These are phyloP conservation scores for Drosophila parthenogenetica DNA, from an alignment of 2,888 invertebrate species.

Conservation along the genomic window DNA sequence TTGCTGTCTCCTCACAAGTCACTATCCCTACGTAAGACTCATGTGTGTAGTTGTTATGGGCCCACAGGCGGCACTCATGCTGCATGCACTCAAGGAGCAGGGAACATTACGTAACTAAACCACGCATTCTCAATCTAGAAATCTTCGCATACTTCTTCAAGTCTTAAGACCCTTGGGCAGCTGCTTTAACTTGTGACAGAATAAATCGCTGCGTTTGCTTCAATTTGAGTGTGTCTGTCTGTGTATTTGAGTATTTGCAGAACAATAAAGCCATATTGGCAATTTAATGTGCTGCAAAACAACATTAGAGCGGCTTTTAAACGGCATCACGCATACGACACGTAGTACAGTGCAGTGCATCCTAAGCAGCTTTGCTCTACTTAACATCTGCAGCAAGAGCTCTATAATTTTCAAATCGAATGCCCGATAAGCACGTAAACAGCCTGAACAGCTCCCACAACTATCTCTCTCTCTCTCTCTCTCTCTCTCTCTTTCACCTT, in stretches of 20 bases:
- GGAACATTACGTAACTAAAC: conserved; percentile 18
- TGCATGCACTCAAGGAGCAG: conserved; percentile 28
- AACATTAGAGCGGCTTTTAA: conserved; percentile 50
- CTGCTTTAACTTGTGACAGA: conserved; percentile 62
- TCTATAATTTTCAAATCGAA: conserved; percentile 50
- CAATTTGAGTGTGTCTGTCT: conserved; percentile 19
- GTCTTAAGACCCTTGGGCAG: conserved; percentile 32
- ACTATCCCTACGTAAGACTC: conserved; percentile 10
- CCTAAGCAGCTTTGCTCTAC: conserved; percentile 60
- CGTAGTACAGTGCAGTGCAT: conserved; percentile 49
- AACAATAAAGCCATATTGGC: conserved; percentile 76
- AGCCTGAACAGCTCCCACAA: conserved; percentile 26
- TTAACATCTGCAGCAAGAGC: conserved; percentile 14
- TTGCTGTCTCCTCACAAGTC: conserved; percentile 32
- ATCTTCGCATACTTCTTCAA: conserved; percentile 3
- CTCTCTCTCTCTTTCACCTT: too few relatives aligned
- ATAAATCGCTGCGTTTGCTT: conserved; percentile 69
- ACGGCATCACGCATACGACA: conserved; percentile 64
- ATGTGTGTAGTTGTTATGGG: conserved; percentile 55
- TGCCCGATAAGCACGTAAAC: conserved; percentile 62
- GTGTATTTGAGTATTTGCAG: conserved; percentile 3
- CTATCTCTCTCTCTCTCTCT: background rate
- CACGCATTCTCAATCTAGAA: conserved; percentile 38
- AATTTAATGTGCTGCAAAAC: conserved; percentile 73
- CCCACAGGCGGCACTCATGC: conserved; percentile 54